Evolutionary conservation across 2,113 vertebrate species (phyloP), one percentile per base, ranked within the genome.

Genomic region (Euleptes europaea): DNA sequence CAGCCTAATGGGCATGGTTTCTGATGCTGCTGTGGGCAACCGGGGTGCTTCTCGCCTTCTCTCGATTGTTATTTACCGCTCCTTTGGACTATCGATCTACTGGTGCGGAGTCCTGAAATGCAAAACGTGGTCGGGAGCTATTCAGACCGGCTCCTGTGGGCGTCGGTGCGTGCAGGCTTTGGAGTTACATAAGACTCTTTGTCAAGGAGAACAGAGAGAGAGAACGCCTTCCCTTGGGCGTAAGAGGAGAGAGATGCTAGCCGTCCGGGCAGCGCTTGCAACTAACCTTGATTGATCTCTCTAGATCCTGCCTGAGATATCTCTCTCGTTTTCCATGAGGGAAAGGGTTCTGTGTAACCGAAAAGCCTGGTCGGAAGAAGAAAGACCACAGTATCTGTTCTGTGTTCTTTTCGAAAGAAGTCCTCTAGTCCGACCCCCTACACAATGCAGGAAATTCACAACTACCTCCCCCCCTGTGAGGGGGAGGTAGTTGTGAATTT

Each of bases 141-240:
- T 28, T n/a, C 1, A 3, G 35, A 23, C 33, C 76, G 7, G 3
- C 76, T 78, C 35, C 54, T 21, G 47, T 33, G 77, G 40, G 60
- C 9, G 9, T 31, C 17, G 38, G 19, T 17, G 51, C 23, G 10
- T 72, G 54, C 54, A n/a, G 49, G 51, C 51, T 63, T 83, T 73
- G 31, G 81, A 65, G 70, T 83, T 74, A 47, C 81, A 83, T 83
- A 74, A 74, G 74, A 23, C 31, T 83, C 54, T 74, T 73, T 49
- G 70, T 31, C 44, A 19, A 31, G 49, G 80, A 72, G 67, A 42
- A 4, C 3, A 14, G 47, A 9, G 47, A 49, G 47, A 49, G 12
- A 4, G 49, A 28, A 63, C 49, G 10, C 8, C 51, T 8, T 33
- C 65, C 65, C 19, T 38, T 15, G 42, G 28, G 35, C 13, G 12